phyloP scores from a whole-genome alignment of 2,113 vertebrate species.

The Cephalophus harveyi region DNA sequence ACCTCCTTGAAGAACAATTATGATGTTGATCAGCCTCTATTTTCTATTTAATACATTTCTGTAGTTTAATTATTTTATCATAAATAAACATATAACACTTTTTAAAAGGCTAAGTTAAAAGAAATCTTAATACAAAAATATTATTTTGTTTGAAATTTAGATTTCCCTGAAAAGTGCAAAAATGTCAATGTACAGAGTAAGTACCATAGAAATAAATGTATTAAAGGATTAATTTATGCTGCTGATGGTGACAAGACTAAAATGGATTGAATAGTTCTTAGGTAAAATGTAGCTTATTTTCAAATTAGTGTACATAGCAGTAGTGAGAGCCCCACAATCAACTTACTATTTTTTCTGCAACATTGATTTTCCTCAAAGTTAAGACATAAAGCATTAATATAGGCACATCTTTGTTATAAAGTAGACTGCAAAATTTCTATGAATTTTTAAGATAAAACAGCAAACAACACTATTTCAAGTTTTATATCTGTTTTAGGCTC shows the following conservation, averaged over 20 bases:
- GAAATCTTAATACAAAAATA: background rate
- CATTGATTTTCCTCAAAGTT: background rate
- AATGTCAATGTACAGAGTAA: background rate
- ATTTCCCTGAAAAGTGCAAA: background rate
- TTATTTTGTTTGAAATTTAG: conserved; percentile 22
- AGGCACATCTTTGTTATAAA: background rate
- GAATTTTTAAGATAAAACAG: background rate
- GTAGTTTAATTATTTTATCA: background rate
- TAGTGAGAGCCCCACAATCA: background rate
- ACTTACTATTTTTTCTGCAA: background rate
- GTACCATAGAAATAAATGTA: background rate
- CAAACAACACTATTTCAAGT: background rate
- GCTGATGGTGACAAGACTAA: background rate
- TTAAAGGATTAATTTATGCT: background rate
- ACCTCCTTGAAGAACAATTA: background rate
- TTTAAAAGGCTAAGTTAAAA: background rate
- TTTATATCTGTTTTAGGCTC: background rate
- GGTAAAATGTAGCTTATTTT: background rate
- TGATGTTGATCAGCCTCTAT: background rate
- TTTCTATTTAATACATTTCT: background rate
- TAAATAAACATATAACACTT: background rate
- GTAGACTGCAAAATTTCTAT: background rate
- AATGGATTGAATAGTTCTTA: background rate
- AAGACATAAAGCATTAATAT: background rate
- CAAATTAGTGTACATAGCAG: background rate